Conservation (phyloP, 2,797 vertebrate species). For the Erithacus rubecula region DNA sequence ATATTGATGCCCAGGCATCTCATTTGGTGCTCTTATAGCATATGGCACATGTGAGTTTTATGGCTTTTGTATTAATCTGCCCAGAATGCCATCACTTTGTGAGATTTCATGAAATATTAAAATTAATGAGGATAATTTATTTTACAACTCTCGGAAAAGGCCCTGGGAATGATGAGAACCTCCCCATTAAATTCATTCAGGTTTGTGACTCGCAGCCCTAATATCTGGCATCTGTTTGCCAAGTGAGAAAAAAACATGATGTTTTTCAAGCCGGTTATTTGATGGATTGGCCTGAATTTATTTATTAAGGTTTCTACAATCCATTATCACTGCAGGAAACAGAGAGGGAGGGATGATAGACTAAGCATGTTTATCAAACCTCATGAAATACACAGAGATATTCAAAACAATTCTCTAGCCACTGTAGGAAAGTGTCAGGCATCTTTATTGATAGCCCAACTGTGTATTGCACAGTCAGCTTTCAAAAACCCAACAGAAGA, state of each 20-base stretch:
- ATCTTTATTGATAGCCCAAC: neutral
- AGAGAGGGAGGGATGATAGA: neutral
- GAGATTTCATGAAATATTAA: conserved; percentile 61
- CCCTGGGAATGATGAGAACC: conserved; percentile 29
- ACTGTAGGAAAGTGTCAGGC: neutral
- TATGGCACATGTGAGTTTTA: conserved; percentile 34
- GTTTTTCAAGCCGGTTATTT: conserved; percentile 3
- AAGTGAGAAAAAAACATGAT: neutral
- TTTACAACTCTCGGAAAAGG: conserved; percentile 29
- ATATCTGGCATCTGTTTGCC: conserved; percentile 5
- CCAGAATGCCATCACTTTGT: conserved; percentile 27
- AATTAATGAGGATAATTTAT: conserved; percentile 42
- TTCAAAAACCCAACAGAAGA: neutral
- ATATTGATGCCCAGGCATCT: conserved; percentile 10
- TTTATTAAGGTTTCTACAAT: conserved; percentile 50
- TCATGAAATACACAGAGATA: neutral
- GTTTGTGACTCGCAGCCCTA: conserved; percentile 9
- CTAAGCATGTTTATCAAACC: conserved; percentile 36
- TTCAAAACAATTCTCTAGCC: neutral
- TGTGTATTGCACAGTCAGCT: neutral
- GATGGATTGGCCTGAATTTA: conserved; percentile 47
- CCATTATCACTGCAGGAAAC: conserved; percentile 38
- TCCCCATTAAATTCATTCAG: conserved; percentile 8
- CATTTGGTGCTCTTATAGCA: conserved; percentile 20
- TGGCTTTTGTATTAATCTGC: conserved; percentile 33